A percentile compares a stretch with the other conserved stretches of the same genome.
Conservation (phyloP, 2,113 vertebrate species). For the Eonycteris spelaea region DNA sequence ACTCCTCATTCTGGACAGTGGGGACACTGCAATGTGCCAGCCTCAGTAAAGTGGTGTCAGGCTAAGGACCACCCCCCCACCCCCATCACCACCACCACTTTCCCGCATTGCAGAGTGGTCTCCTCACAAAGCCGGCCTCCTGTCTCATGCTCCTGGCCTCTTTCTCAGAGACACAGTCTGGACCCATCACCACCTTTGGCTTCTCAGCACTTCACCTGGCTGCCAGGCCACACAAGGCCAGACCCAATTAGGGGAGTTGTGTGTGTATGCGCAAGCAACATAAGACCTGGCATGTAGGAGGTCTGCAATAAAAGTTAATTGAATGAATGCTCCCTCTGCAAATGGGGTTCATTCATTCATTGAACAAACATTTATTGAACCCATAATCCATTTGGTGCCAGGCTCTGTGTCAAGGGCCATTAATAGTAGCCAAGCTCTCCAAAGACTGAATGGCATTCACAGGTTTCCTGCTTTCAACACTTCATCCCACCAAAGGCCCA, state of each 20-base stretch:
- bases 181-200: background rate
- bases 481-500: background rate
- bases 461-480: background rate
- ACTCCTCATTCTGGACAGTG: background rate
- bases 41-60: background rate
- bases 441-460: background rate
- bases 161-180: background rate
- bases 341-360: slow-evolving; percentile 2
- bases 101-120: background rate
- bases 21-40: background rate
- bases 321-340: background rate
- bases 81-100: no score
- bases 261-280: background rate
- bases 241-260: background rate
- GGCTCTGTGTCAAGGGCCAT: background rate
- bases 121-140: background rate
- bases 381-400: background rate
- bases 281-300: background rate
- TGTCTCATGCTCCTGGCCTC: background rate
- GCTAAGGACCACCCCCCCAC: background rate
- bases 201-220: background rate
- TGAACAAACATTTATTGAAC: background rate
- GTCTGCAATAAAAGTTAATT: background rate
- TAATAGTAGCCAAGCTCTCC: background rate
- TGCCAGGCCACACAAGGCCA: background rate